Evolutionary conservation across 2,888 invertebrate genomes (phyloP), one percentile per base, ranked within the genome.

Genomic region (Stratiomys singularior): DNA sequence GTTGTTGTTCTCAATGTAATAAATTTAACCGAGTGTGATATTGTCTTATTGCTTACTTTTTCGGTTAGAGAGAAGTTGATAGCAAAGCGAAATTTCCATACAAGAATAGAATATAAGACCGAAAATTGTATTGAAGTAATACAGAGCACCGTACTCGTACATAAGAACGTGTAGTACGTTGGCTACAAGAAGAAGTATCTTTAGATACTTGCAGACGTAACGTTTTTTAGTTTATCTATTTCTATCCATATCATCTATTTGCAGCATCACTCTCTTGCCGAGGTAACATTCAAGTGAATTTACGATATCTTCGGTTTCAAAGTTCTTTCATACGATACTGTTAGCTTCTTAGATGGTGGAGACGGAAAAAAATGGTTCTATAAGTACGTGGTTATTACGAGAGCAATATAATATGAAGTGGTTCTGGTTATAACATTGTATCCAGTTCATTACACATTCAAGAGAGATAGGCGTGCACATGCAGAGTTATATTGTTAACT

Each of bases 281-380:
- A 63, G 63, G 27, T 63, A n/a, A 7, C 27, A 11, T 27, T 63
- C 28, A 63, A 27, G 63, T 63, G 27, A 63, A 63, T 63, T 63
- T 63, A 63, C 9, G 63, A 63, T 78, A 76, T 78, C 76, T 76
- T 69, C 69, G 78, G 78, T 78, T 78, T 76, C 28, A 63, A 63
- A 63, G 63, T 27, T 27, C 63, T 63, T 63, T 37, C 27, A 27
- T 63, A 27, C 27, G 1, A 37, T 37, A 37, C 37, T 37, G 37
- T 37, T 37, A 37, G 37, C 37, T 37, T 37, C 37, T 37, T 37
- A 37, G 37, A 37, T n/a, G n/a, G 37, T 5, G 5, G 5, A 37
- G 37, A 37, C 37, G 3, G 37, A 9, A 37, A 37, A 37, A 37
- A 37, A 37, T 5, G 37, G 9, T 37, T 5, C 3, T 37, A 9